Percentiles rank a stretch among this genome's conserved stretches.
Evolutionary conservation across 1,140 invertebrate species (phyloP).

Genomic region (Oryzaephilus surinamensis): DNA sequence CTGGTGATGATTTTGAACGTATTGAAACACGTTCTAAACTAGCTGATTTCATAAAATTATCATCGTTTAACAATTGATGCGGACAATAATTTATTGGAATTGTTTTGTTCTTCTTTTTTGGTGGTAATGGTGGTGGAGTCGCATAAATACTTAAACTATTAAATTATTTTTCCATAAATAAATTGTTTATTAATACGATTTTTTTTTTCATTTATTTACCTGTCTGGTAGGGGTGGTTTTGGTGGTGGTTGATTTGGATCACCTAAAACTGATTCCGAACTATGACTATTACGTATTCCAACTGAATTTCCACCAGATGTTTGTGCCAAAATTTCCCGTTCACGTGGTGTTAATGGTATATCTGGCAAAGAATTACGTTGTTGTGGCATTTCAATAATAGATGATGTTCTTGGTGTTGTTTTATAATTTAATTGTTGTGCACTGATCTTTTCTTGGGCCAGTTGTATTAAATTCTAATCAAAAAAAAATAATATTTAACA

Average conservation of each 20-base stretch:
- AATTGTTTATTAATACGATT: neutral
- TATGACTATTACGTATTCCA: slow-evolving; percentile 56
- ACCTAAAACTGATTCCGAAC: slow-evolving; percentile 53
- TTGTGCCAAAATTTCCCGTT: slow-evolving; percentile 56
- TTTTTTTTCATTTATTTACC: slow-evolving; percentile 39
- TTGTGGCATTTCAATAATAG: slow-evolving; percentile 31
- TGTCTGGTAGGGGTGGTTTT: slow-evolving; percentile 73
- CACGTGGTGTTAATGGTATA: slow-evolving; percentile 69
- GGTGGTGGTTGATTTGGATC: slow-evolving; percentile 57
- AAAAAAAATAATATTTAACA: slow-evolving; percentile 6
- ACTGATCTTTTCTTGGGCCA: slow-evolving; percentile 57
- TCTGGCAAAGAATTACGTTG: slow-evolving; percentile 64
- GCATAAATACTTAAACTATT: slow-evolving; percentile 18
- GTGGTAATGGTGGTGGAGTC: slow-evolving; percentile 62
- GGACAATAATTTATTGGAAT: slow-evolving; percentile 38
- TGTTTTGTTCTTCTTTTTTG: slow-evolving; percentile 62
- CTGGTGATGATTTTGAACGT: slow-evolving; percentile 49
- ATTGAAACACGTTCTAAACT: slow-evolving; percentile 51
- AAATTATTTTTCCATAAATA: slow-evolving; percentile 3
- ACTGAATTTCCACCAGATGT: slow-evolving; percentile 36
- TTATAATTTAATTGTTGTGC: slow-evolving; percentile 42
- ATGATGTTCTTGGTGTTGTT: slow-evolving; percentile 29
- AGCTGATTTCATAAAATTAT: slow-evolving; percentile 40
- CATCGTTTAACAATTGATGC: slow-evolving; percentile 38
- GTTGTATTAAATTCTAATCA: slow-evolving; percentile 46